Evolutionary conservation across 1,140 invertebrate genomes (phyloP).

Genomic region (Nebria ingens): DNA sequence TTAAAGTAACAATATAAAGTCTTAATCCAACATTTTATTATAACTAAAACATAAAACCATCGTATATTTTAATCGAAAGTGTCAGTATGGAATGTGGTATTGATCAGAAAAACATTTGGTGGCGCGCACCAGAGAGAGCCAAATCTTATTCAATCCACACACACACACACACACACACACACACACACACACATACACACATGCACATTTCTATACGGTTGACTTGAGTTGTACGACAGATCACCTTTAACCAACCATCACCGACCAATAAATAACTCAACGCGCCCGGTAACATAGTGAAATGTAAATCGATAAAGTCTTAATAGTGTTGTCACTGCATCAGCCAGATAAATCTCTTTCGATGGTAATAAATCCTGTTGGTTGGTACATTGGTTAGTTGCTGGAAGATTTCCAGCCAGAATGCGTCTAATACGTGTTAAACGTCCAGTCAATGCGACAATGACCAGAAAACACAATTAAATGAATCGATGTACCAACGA

Average conservation of each 20-base stretch:
- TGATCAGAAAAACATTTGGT: too few species aligned
- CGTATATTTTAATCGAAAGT: too few species aligned
- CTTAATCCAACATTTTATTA: too few species aligned
- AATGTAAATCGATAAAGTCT: conserved; percentile 9
- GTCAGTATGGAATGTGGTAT: too few species aligned
- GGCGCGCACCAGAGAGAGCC: too few species aligned
- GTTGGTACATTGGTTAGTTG: background rate
- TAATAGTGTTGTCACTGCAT: conserved; percentile 9
- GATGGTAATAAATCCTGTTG: background rate
- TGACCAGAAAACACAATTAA: background rate
- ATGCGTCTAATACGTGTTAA: background rate
- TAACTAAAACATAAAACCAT: too few species aligned
- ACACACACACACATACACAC: too few species aligned
- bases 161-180: too few species aligned
- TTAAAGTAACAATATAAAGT: too few species aligned
- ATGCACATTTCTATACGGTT: too few species aligned
- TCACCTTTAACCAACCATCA: background rate
- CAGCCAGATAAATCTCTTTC: background rate
- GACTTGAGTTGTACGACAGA: background rate
- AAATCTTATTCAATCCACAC: too few species aligned
- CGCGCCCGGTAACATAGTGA: conserved; percentile 1
- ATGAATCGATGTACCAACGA: background rate
- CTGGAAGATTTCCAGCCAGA: background rate
- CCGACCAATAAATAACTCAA: conserved; percentile 3
- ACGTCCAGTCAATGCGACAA: background rate